These are phyloP conservation scores for Tragulus kanchil DNA, from an alignment of 2,113 vertebrate species.

Conservation along the genomic window DNA sequence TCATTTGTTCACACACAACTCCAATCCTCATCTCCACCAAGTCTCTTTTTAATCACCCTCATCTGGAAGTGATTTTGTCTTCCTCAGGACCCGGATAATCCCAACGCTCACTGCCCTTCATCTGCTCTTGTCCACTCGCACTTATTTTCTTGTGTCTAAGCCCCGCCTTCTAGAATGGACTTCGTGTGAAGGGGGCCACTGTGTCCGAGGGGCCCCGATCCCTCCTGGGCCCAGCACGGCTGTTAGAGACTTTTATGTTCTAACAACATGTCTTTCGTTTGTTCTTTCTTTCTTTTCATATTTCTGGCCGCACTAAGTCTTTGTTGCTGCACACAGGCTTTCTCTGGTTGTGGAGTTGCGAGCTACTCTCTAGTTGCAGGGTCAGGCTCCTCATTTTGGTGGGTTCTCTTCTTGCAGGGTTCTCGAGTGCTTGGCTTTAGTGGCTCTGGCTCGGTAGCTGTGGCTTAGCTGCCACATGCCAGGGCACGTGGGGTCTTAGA, in stretches of 20 bases:
- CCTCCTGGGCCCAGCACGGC: too few species aligned
- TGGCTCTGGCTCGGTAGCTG: background rate
- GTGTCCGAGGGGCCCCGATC: too few species aligned
- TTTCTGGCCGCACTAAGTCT: background rate
- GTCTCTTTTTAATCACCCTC: background rate
- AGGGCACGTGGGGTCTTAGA: background rate
- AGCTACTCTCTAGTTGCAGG: background rate
- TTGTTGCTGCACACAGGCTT: accelerated
- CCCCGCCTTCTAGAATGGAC: background rate
- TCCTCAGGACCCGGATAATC: background rate
- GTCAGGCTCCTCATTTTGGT: background rate
- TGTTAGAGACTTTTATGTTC: too few species aligned
- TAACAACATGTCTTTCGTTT: background rate
- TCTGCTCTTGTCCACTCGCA: background rate
- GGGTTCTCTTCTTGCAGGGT: background rate
- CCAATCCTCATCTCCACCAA: background rate
- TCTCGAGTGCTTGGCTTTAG: background rate
- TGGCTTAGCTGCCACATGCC: background rate
- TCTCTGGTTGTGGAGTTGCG: background rate
- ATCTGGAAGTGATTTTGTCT: conserved; percentile 13
- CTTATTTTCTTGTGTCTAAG: background rate
- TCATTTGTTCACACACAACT: background rate
- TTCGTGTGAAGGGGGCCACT: background rate
- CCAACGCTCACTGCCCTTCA: background rate
- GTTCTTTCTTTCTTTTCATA: background rate